Percentiles rank a stretch among this genome's conserved stretches.
Evolutionary conservation across 2,113 vertebrate genomes (phyloP).

Genomic region (Gila orcuttii): DNA sequence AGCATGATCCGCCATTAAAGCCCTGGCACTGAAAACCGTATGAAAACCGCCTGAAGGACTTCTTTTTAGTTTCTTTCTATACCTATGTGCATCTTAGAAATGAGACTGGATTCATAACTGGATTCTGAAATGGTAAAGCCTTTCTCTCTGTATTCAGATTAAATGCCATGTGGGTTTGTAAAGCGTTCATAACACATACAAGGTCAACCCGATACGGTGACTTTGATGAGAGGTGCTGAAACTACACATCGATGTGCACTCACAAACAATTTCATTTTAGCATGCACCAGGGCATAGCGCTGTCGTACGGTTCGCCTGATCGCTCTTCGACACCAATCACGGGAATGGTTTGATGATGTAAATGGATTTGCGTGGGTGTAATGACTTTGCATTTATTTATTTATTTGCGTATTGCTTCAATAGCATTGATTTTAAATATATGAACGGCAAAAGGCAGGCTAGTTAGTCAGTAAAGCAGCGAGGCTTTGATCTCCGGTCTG

Average conservation of each 20-base stretch:
- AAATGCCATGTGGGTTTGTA: background rate
- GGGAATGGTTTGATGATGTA: constrained; percentile 26
- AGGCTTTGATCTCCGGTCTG: constrained; percentile 24
- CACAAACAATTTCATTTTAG: constrained; percentile 15
- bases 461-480: constrained; percentile 8
- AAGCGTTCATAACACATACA: constrained; percentile 15
- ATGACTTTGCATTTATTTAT: constrained; percentile 32
- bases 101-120: background rate
- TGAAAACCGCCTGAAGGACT: background rate
- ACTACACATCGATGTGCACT: constrained; percentile 7
- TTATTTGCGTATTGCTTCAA: constrained; percentile 1
- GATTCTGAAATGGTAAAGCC: background rate
- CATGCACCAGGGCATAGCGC: background rate
- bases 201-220: background rate
- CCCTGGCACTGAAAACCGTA: background rate
- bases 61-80: background rate
- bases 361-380: constrained; percentile 31
- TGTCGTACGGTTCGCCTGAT: background rate
- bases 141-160: constrained; percentile 4
- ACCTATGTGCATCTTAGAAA: constrained; percentile 7
- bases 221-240: background rate
- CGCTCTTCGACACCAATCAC: constrained; percentile 28
- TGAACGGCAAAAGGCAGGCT: background rate
- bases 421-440: constrained; percentile 25
- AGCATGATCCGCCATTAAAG: constrained; percentile 34